Percentiles rank a stretch among this genome's conserved stretches.
These are phyloP conservation scores for Cheilosia variabilis DNA, from an alignment of 2,888 invertebrate genomes.

Conservation along the genomic window DNA sequence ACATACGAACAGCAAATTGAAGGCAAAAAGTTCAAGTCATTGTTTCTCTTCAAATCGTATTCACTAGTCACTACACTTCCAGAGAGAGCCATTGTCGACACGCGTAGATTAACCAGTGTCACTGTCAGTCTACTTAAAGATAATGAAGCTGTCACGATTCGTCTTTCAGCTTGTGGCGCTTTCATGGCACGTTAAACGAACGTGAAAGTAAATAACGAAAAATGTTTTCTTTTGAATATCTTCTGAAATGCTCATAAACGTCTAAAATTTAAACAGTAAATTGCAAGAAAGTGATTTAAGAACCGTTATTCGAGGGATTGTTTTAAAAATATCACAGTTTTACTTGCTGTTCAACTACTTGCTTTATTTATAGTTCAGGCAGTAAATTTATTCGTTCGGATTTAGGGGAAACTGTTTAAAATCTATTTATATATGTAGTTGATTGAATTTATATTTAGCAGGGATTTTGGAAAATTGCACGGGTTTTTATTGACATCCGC, in stretches of 20 bases:
- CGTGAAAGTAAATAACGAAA: constrained; percentile 31
- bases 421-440: too few relatives aligned
- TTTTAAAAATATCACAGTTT: neutral
- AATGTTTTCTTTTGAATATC: constrained; percentile 2
- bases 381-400: too few relatives aligned
- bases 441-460: too few relatives aligned
- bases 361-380: too few relatives aligned
- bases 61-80: too few relatives aligned
- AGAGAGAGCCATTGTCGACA: neutral
- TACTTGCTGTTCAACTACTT: too few relatives aligned
- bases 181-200: constrained; percentile 19
- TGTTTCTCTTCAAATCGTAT: constrained; percentile 5
- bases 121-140: neutral
- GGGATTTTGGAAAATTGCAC: too few relatives aligned
- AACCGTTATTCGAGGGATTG: neutral
- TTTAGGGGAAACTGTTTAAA: too few relatives aligned
- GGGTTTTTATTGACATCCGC: too few relatives aligned
- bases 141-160: constrained; percentile 42
- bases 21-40: neutral
- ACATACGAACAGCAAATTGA: neutral
- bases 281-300: constrained; percentile 2
- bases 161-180: neutral
- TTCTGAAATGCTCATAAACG: too few relatives aligned
- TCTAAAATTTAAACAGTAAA: neutral
- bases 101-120: neutral